Percentiles rank a stretch among this genome's conserved stretches.
Evolutionary conservation across 2,797 vertebrate species (phyloP).

Genomic region (Sebastes diaconus): DNA sequence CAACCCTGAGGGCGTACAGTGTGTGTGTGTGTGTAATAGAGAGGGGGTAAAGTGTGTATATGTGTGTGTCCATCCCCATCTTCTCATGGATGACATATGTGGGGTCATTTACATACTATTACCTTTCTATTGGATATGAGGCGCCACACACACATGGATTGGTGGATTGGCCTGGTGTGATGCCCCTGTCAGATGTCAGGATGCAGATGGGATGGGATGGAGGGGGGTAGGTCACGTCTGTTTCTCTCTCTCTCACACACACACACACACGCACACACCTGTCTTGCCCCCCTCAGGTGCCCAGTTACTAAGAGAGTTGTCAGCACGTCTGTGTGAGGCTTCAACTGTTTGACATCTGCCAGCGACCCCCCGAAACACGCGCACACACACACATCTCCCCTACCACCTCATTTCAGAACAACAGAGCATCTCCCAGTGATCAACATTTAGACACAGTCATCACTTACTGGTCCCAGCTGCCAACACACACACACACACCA

Average conservation of each 20-base stretch:
- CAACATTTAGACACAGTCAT: slow-evolving; percentile 98
- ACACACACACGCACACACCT: slow-evolving; percentile 52
- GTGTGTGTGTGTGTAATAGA: slow-evolving; percentile 9
- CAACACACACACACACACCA: slow-evolving; percentile 69
- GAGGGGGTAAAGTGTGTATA: not conserved
- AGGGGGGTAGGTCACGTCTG: slow-evolving; percentile 73
- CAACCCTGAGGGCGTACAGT: slow-evolving; percentile 66
- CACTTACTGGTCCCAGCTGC: slow-evolving; percentile 93
- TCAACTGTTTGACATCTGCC: slow-evolving; percentile 83
- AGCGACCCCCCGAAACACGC: slow-evolving; percentile 45
- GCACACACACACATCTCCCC: slow-evolving; percentile 67
- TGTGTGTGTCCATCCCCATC: slow-evolving; percentile 58
- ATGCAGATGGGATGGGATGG: slow-evolving; percentile 74
- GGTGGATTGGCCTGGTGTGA: slow-evolving; percentile 68
- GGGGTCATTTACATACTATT: slow-evolving; percentile 79
- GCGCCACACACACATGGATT: slow-evolving; percentile 36
- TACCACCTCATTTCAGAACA: slow-evolving; percentile 74
- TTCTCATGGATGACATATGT: slow-evolving; percentile 70
- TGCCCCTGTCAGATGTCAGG: slow-evolving; percentile 82
- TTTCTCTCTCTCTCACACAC: slow-evolving; percentile 29
- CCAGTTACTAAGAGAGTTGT: slow-evolving; percentile 82
- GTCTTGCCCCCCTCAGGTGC: slow-evolving; percentile 68
- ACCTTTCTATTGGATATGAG: slow-evolving; percentile 62
- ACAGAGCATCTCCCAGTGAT: slow-evolving; percentile 92
- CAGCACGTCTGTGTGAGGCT: slow-evolving; percentile 70